Evolutionary conservation across 2,797 vertebrate species (phyloP), one percentile per base, ranked within the genome.

Genomic region (Acanthiza pusilla): DNA sequence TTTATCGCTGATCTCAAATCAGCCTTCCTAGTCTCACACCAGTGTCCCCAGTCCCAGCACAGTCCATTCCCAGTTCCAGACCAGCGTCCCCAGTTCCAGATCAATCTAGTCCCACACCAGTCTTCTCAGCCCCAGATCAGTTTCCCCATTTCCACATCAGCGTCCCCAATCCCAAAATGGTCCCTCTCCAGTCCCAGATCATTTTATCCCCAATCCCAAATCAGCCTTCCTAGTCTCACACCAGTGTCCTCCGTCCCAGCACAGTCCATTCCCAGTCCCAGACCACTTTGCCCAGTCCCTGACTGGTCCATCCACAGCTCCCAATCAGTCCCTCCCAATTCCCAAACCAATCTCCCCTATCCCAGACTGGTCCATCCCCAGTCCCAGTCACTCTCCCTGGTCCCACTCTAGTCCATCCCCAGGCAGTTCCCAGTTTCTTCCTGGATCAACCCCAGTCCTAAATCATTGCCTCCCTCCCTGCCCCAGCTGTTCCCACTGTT

Each of bases 371-470:
- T 23, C 4, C 36, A 20, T 1, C 8, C n/a, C 3, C 19, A 10
- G 2, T 16, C 40, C 30, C 20, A 23, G 11, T 48, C 47, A 48
- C 8, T 16, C 50, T 27, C 55, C 54, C 43, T 14, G 22, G 13
- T 47, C n/a, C 51, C 68, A 20, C 30, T n/a, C 11, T 10, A 11
- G 3, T 20, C 34, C 40, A 5, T 40, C 10, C 5, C 13, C 18
- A 7, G 30, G 10, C 32, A 40, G 15, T 40, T 30, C 54, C 50
- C 53, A 67, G 32, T 32, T 63, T 26, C 18, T 9, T 13, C 70
- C 42, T 11, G 9, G 5, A 22, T 16, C n/a, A 38, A 1, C 1
- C 36, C 23, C 34, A 48, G 3, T 6, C 36, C 45, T 0, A 1
- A 26, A 29, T 26, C 47, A 5, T 10, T 40, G 47, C 40, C 26